phyloP scores from a whole-genome alignment of 2,888 invertebrate species.

The Apodemia hepburni region DNA sequence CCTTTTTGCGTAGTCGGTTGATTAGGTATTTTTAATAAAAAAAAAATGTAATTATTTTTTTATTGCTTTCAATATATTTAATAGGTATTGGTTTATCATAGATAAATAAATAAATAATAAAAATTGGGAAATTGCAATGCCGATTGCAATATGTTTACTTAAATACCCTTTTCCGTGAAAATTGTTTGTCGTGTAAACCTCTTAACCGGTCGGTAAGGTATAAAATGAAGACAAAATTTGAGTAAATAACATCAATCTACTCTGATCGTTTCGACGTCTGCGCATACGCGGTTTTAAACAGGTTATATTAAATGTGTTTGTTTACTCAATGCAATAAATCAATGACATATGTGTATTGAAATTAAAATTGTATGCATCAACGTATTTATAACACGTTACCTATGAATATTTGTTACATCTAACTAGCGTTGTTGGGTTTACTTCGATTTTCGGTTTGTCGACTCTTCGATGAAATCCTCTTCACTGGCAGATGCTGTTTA shows the following conservation, averaged over 20 bases:
- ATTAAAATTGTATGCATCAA: neutral
- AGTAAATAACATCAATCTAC: conserved; percentile 37
- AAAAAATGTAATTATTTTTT: too few species aligned
- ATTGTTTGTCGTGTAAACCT: conserved; percentile 33
- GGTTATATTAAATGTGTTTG: conserved; percentile 8
- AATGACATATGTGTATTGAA: neutral
- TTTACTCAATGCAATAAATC: conserved; percentile 1
- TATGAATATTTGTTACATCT: too few species aligned
- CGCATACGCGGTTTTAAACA: neutral
- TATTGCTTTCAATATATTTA: too few species aligned
- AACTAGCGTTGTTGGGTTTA: too few species aligned
- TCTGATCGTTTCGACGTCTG: conserved; percentile 20
- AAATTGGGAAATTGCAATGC: neutral
- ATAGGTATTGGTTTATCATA: neutral
- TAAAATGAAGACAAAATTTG: conserved; percentile 46
- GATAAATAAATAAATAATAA: neutral
- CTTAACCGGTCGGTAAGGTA: conserved; percentile 50
- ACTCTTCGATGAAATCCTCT: too few species aligned
- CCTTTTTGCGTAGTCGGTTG: too few species aligned
- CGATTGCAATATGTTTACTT: neutral
- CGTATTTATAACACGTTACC: too few species aligned
- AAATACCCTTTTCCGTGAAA: neutral
- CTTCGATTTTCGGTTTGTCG: too few species aligned
- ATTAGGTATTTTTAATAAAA: too few species aligned
- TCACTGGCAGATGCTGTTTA: too few species aligned